These are phyloP conservation scores for Misgurnus anguillicaudatus DNA, from an alignment of 2,113 vertebrate genomes.

Conservation along the genomic window DNA sequence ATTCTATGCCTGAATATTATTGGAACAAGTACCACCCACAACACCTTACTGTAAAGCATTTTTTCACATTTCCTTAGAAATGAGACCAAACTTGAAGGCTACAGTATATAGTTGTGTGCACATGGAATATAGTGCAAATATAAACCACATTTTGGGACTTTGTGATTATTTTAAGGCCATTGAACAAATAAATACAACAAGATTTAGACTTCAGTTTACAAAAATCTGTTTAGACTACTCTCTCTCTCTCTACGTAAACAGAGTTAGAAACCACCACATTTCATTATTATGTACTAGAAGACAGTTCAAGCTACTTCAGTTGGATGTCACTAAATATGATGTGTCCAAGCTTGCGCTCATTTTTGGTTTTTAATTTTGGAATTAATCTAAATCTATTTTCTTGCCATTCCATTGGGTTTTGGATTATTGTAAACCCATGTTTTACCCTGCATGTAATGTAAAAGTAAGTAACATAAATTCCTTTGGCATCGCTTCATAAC, in stretches of 20 bases:
- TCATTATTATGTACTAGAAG: conserved; percentile 2
- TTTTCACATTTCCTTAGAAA: conserved; percentile 43
- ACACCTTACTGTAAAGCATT: conserved; percentile 37
- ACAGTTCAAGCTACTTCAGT: neutral
- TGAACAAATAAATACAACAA: conserved; percentile 34
- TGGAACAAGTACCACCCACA: conserved; percentile 51
- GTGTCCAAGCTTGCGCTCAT: too few species aligned
- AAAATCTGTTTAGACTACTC: conserved; percentile 27
- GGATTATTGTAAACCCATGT: too few species aligned
- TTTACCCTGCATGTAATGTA: too few species aligned
- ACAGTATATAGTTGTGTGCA: conserved; percentile 13
- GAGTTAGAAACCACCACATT: conserved; percentile 17
- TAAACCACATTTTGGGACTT: conserved; percentile 14
- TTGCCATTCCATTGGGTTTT: too few species aligned
- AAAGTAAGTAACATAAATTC: too few species aligned
- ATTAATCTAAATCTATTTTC: too few species aligned
- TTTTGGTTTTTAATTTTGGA: too few species aligned
- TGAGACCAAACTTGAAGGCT: conserved; percentile 13
- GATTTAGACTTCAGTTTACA: conserved; percentile 28
- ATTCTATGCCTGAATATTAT: conserved; percentile 27
- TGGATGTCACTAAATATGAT: neutral
- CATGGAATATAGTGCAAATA: conserved; percentile 11
- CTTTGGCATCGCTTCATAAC: too few species aligned
- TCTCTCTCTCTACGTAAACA: conserved; percentile 26
- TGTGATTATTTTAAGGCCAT: conserved; percentile 21